Conservation (phyloP, 1,140 invertebrate species). For the Polypedilum vanderplanki region DNA sequence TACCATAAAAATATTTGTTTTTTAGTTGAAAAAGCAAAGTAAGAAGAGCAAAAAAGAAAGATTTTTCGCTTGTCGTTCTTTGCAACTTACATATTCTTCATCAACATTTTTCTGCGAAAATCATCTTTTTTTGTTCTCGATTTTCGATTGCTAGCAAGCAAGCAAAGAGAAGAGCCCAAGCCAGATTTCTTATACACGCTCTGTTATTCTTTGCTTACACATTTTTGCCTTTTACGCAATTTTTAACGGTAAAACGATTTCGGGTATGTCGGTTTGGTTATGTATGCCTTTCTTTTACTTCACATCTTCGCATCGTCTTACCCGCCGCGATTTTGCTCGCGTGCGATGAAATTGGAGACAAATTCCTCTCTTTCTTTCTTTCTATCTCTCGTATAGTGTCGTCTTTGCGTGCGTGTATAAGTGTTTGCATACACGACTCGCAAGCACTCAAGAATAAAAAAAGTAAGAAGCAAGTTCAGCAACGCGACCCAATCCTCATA, state of each 20-base stretch:
- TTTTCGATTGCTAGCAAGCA: too few relatives aligned
- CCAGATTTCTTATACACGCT: slow-evolving; percentile 7
- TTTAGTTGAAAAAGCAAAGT: too few relatives aligned
- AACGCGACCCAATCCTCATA: not conserved
- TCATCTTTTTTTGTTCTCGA: not conserved
- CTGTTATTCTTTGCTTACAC: not conserved
- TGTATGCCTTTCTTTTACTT: not conserved
- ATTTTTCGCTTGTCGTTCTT: not conserved
- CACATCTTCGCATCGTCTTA: not conserved
- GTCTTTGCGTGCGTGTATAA: not conserved
- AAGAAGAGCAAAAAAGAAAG: not conserved
- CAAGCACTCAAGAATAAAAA: not conserved
- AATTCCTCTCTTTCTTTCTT: not conserved
- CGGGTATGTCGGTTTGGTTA: not conserved
- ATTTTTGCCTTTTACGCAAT: slow-evolving; percentile 13
- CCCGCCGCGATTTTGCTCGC: not conserved
- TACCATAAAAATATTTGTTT: too few relatives aligned
- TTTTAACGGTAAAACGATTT: slow-evolving; percentile 19
- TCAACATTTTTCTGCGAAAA: not conserved
- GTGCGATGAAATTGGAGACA: slow-evolving; percentile 11
- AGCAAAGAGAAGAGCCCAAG: not conserved
- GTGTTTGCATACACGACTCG: not conserved
- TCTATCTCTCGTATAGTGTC: not conserved
- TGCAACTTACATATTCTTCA: not conserved
- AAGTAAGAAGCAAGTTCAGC: not conserved